Base-by-base conservation (phyloP, 2,888 invertebrate species). In the Fragum sueziense region DNA sequence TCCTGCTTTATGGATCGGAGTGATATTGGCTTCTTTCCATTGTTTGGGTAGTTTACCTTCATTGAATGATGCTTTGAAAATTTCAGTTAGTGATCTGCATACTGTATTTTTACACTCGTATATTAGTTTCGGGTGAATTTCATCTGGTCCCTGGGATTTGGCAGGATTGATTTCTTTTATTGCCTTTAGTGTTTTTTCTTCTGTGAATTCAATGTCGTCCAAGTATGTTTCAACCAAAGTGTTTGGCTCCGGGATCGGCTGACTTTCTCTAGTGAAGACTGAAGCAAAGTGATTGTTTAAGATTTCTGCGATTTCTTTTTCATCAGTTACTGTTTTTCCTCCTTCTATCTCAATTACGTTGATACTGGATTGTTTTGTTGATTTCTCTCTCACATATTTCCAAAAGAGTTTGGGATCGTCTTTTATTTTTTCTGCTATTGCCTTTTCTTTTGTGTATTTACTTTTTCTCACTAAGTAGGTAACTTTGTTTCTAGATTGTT, bases 81-180 rank as follows among this genome's bases (percentile, higher is more conserved):
- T 54, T 54, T 54, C 25, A 17, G n/a, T 54, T 54, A 17, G n/a
- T 22, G 57, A 9, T 54, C n/a, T 22, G 14, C n/a, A 17, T 17
- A 54, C 7, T 9, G 11, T 57, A 9, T 17, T n/a, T 57, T 17
- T n/a, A n/a, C 57, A 57, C n/a, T 57, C 57, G 25, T 57, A 9
- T 57, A 57, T n/a, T n/a, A 57, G 20, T 57, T n/a, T 57, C n/a
- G 57, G 57, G 25, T 57, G 57, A n/a, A 57, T 57, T n/a, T 17
- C 25, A n/a, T 57, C 57, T 57, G 57, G 57, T 17, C 57, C 57
- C 57, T 57, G 57, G 11, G 57, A 57, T 22, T 57, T 57, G 7
- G 57, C 7, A 7, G 57, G 57, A 22, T 57, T 57, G 11, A 57
- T 57, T 57, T 57, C 57, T 9, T 7, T n/a, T 17, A 57, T 11